Conservation (phyloP, 2,113 vertebrate species). For the Sylvilagus bachmani region DNA sequence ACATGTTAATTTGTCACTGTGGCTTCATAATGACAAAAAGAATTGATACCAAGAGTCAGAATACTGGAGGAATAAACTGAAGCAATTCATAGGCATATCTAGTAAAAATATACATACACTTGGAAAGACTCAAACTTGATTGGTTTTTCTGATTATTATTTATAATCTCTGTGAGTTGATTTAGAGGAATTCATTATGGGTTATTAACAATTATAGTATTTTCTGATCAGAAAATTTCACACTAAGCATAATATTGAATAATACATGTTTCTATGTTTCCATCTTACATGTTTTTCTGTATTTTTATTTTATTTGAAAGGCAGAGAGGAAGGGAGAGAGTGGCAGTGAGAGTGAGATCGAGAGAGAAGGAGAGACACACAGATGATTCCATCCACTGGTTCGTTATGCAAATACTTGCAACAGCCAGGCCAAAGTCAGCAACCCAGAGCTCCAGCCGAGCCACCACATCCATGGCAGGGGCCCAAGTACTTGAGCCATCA, state of each 20-base stretch:
- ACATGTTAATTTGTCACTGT: neutral
- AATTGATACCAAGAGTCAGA: neutral
- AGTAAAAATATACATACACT: neutral
- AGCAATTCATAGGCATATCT: neutral
- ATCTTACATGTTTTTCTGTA: neutral
- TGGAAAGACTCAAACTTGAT: neutral
- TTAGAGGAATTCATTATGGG: slow-evolving; percentile 3
- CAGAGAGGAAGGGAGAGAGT: too few species aligned
- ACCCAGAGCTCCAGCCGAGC: too few species aligned
- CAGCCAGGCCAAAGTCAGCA: too few species aligned
- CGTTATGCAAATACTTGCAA: too few species aligned
- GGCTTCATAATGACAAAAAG: neutral
- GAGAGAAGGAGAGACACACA: too few species aligned
- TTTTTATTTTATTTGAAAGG: too few species aligned
- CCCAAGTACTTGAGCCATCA: too few species aligned
- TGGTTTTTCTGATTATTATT: slow-evolving; percentile 45
- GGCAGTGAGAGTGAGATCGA: too few species aligned
- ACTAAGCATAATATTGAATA: slow-evolving; percentile 30
- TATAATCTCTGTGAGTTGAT: neutral
- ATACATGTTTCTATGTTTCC: neutral
- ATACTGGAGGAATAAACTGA: neutral
- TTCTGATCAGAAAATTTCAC: slow-evolving; percentile 3
- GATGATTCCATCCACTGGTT: too few species aligned
- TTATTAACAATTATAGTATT: neutral
- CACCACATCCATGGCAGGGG: too few species aligned